These are phyloP conservation scores for Spilarctia lutea DNA, from an alignment of 2,888 invertebrate genomes.

Conservation along the genomic window DNA sequence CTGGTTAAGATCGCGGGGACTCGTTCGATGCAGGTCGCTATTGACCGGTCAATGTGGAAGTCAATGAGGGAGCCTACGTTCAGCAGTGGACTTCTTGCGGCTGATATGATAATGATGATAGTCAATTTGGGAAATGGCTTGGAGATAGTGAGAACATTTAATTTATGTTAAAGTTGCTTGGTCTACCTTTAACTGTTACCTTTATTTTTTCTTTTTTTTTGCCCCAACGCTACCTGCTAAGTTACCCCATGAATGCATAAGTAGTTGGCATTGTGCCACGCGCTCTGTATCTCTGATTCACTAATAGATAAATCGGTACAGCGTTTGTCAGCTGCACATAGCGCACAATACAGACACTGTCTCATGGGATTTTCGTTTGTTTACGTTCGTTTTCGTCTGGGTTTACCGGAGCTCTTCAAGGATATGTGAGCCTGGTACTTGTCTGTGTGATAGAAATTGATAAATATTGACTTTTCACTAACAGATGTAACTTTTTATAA, in stretches of 20 bases:
- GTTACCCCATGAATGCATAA: slow-evolving; percentile 61
- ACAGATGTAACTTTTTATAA: too few species aligned
- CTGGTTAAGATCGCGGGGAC: too few species aligned
- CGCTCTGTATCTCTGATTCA: slow-evolving; percentile 64
- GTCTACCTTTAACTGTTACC: not conserved
- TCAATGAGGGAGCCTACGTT: too few species aligned
- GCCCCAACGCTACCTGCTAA: slow-evolving; percentile 51
- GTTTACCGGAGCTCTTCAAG: slow-evolving; percentile 32
- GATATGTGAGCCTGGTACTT: slow-evolving; percentile 41
- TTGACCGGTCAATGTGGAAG: too few species aligned
- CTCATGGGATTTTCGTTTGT: slow-evolving; percentile 44
- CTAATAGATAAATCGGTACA: slow-evolving; percentile 69
- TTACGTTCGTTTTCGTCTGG: slow-evolving; percentile 44
- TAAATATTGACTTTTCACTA: not conserved
- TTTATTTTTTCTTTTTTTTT: slow-evolving; percentile 10
- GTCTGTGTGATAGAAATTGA: not conserved
- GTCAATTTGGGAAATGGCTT: too few species aligned
- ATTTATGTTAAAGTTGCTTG: not conserved
- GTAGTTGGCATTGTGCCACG: slow-evolving; percentile 62
- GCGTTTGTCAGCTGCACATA: slow-evolving; percentile 45
- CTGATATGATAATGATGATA: too few species aligned
- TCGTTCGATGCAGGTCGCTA: too few species aligned
- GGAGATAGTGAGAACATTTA: too few species aligned
- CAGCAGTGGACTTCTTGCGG: too few species aligned
- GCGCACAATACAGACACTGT: slow-evolving; percentile 29